Percentiles rank a stretch among this genome's conserved stretches.
phyloP scores from a whole-genome alignment of 2,113 vertebrate species.

The Tauraco erythrolophus region DNA sequence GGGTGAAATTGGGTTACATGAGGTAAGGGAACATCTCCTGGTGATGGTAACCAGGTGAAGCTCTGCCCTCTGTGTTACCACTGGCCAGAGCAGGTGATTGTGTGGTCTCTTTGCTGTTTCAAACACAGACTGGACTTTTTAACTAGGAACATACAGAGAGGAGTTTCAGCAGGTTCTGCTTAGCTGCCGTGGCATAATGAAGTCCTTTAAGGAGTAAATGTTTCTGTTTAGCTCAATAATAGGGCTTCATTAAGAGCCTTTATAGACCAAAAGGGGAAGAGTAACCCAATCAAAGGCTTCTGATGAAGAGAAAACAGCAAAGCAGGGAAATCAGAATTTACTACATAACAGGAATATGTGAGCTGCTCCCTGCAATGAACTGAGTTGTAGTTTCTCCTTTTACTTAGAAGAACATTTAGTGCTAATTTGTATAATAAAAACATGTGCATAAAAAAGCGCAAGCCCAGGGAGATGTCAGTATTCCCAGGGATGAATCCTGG shows the following conservation, averaged over 20 bases:
- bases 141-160: neutral
- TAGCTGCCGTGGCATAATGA: conserved; percentile 8
- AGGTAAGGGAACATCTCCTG: neutral
- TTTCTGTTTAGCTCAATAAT: conserved; percentile 50
- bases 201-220: conserved; percentile 29
- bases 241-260: conserved; percentile 14
- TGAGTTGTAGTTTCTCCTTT: neutral
- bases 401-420: neutral
- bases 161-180: conserved; percentile 10
- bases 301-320: neutral
- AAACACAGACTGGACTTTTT: neutral
- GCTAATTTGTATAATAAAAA: neutral
- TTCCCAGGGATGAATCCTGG: neutral
- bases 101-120: neutral
- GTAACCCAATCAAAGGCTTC: neutral
- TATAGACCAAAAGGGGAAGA: conserved; percentile 15
- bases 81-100: accelerated
- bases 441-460: neutral
- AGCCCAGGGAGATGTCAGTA: neutral
- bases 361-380: neutral
- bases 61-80: neutral
- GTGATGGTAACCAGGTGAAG: neutral
- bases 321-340: conserved; percentile 5
- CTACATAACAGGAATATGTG: neutral
- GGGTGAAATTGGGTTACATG: accelerated